These are phyloP conservation scores for Gambelia wislizenii DNA, from an alignment of 2,797 vertebrate genomes.

Conservation along the genomic window DNA sequence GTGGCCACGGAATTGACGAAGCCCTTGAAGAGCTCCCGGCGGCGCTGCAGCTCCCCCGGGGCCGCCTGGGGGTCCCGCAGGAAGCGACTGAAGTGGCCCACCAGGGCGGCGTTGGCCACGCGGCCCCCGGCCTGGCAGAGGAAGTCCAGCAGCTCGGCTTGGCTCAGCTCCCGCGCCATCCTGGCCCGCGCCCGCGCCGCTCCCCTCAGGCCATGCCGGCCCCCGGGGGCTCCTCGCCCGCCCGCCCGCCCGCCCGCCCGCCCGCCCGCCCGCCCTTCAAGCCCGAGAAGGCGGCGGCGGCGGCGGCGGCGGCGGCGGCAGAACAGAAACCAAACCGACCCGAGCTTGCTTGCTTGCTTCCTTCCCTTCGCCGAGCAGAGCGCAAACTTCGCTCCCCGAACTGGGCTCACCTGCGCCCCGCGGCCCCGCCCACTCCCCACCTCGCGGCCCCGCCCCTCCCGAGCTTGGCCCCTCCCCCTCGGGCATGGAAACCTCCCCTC, in stretches of 20 bases:
- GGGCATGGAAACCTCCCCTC: neutral
- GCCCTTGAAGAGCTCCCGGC: constrained; percentile 89
- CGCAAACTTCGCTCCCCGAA: constrained; percentile 32
- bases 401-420: constrained; percentile 38
- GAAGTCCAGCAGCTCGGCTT: constrained; percentile 88
- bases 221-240: neutral
- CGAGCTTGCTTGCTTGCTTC: too few species aligned
- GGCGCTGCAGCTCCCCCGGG: constrained; percentile 74
- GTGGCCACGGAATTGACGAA: constrained; percentile 92
- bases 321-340: neutral
- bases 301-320: too few species aligned
- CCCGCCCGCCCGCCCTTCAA: fast-evolving
- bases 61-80: constrained; percentile 80
- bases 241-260: neutral
- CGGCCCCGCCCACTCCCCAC: constrained; percentile 30
- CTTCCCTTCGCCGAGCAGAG: too few species aligned
- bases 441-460: constrained; percentile 37
- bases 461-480: neutral
- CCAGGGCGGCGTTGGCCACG: constrained; percentile 86
- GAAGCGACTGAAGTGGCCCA: constrained; percentile 86
- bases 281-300: too few species aligned
- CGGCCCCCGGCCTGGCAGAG: constrained; percentile 83
- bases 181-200: neutral
- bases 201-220: neutral
- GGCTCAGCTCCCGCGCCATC: constrained; percentile 89